Conservation (phyloP, 1,140 invertebrate genomes). For the Nebria ingens region DNA sequence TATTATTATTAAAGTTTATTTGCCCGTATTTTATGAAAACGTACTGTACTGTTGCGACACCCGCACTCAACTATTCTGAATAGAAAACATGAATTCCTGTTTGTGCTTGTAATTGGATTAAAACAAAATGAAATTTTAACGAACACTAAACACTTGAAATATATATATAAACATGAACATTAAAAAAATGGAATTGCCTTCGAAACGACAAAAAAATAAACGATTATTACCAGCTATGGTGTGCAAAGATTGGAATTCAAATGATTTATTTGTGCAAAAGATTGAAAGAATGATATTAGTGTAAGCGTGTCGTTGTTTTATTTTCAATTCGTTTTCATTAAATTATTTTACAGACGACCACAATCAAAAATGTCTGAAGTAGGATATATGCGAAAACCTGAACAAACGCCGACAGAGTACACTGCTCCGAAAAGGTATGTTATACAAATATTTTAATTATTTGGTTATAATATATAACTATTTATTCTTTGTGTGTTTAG, state of each 20-base stretch:
- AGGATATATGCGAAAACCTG: not conserved
- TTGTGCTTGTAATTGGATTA: too few relatives aligned
- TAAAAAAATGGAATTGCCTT: too few relatives aligned
- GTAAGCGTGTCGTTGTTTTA: not conserved
- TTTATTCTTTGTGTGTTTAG: not conserved
- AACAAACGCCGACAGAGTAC: not conserved
- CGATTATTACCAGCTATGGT: constrained; percentile 2
- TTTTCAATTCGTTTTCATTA: not conserved
- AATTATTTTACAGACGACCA: not conserved
- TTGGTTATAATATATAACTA: not conserved
- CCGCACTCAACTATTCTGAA: too few relatives aligned
- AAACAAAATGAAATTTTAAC: too few relatives aligned
- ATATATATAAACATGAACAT: too few relatives aligned
- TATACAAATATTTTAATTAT: too few relatives aligned
- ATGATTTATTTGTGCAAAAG: not conserved
- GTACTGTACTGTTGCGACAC: too few relatives aligned
- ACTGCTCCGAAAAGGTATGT: constrained; percentile 5
- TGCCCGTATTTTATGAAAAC: too few relatives aligned
- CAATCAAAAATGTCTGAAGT: not conserved
- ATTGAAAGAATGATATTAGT: not conserved
- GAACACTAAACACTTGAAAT: too few relatives aligned
- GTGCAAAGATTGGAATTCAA: not conserved
- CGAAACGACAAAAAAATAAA: not conserved
- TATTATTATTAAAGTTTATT: too few relatives aligned
- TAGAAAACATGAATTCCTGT: too few relatives aligned